Evolutionary conservation across 2,888 invertebrate species (phyloP), one percentile per base, ranked within the genome.

Genomic region (Pandemis corylana): DNA sequence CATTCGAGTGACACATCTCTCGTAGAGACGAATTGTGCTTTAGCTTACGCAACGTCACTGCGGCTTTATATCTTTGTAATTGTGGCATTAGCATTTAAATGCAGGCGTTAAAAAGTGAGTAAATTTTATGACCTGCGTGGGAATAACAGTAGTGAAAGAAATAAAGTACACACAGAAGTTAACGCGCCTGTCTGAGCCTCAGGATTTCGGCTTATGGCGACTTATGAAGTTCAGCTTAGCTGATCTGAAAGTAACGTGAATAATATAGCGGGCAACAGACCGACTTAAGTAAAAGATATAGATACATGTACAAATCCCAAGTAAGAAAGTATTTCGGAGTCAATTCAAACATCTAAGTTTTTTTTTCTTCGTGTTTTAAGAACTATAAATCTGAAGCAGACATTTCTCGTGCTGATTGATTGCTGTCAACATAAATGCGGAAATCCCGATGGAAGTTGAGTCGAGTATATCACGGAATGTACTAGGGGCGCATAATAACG

Each of bases 401-500:
- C 15, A 56, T 56, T 20, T 56, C 15, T 56, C 56, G 9, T 20
- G 3, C 20, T 7, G 9, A 56, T 5, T 15, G 7, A 20, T 7
- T 20, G 10, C 61, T 10, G 41, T 41, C 28, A 59, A 5, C 5
- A 36, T n/a, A 62, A 62, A 62, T 42, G 62, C 41, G 28, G 59
- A 59, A 59, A 59, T 28, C 4, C 59, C 28, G 12, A 59, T 28
- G 59, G 59, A 20, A 59, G 59, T 20, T 20, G 56, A 56, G 56
- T 20, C 56, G 20, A 77, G 78, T 77, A 79, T 79, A 73, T 78
- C 78, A 77, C 78, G 76, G 74, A 78, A 46, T 41, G 81, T 87
- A 87, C 85, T 81, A 82, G 86, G 82, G 79, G 79, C 80, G 80
- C 83, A 86, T 85, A 84, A 86, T 85, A 84, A 85, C 82, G 80